Percentiles rank a stretch among this genome's conserved stretches.
Evolutionary conservation across 2,113 vertebrate genomes (phyloP).

Genomic region (Sinocyclocheilus grahami): DNA sequence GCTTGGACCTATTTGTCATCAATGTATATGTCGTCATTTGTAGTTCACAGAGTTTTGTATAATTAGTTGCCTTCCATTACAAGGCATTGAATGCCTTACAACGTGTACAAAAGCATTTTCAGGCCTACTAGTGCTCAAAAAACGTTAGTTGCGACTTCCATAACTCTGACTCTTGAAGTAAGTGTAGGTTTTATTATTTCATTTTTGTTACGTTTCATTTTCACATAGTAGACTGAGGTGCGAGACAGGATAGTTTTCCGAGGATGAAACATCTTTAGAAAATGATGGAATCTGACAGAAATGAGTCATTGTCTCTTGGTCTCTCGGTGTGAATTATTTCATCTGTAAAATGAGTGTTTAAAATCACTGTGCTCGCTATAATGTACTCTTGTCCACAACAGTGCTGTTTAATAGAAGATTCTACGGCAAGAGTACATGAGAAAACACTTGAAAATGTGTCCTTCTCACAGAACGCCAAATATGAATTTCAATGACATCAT

Average conservation of each 20-base stretch:
- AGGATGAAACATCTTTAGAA: neutral
- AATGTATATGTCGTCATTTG: neutral
- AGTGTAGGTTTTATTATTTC: neutral
- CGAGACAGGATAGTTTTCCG: neutral
- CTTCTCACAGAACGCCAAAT: conserved; percentile 40
- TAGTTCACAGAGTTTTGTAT: conserved; percentile 13
- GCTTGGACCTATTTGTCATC: neutral
- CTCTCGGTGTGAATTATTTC: conserved; percentile 46
- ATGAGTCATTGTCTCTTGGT: conserved; percentile 49
- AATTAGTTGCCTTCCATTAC: conserved; percentile 31
- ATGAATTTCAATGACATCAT: conserved; percentile 51
- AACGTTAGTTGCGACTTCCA: neutral
- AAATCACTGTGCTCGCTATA: conserved; percentile 53
- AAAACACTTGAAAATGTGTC: conserved; percentile 31
- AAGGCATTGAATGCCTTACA: conserved; percentile 19
- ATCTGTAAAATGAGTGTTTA: conserved; percentile 46
- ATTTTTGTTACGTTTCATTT: conserved; percentile 21
- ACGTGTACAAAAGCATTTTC: conserved; percentile 24
- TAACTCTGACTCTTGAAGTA: neutral
- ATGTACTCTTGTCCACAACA: conserved; percentile 34
- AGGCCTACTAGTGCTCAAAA: conserved; percentile 7
- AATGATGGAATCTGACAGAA: conserved; percentile 36
- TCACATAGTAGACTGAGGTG: neutral
- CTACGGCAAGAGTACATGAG: conserved; percentile 32
- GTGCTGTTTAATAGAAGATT: conserved; percentile 16